Evolutionary conservation across 1,140 invertebrate species (phyloP).

Genomic region (Linepithema humile): DNA sequence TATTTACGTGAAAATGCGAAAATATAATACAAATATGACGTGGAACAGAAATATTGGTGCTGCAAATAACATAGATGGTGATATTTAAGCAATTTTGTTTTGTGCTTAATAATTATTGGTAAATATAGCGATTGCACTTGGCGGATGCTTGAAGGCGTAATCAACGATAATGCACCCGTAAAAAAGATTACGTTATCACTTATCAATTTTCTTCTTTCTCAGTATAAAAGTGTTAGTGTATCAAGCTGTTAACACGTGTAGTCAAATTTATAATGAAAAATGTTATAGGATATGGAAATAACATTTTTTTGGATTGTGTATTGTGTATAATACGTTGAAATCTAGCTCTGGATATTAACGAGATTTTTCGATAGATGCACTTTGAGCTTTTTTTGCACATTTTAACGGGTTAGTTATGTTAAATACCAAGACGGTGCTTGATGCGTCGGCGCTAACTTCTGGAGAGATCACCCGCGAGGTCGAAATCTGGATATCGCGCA

Average conservation of each 20-base stretch:
- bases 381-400: neutral
- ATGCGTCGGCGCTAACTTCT: constrained; percentile 71
- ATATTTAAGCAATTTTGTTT: constrained; percentile 32
- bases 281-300: neutral
- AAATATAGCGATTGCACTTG: constrained; percentile 17
- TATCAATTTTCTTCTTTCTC: constrained; percentile 9
- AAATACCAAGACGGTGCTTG: constrained; percentile 46
- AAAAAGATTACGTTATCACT: constrained; percentile 10
- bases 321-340: neutral
- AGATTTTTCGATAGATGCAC: neutral
- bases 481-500: constrained; percentile 64
- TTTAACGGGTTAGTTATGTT: neutral
- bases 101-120: constrained; percentile 13
- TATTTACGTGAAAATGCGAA: constrained; percentile 13
- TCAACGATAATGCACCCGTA: neutral
- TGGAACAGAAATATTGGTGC: neutral
- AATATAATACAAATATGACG: neutral
- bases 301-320: neutral
- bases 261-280: neutral
- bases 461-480: constrained; percentile 61
- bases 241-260: neutral
- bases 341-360: neutral
- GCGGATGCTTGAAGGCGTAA: constrained; percentile 1
- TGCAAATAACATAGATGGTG: neutral
- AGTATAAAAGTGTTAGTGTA: neutral